phyloP scores from a whole-genome alignment of 2,888 invertebrate species.

The Brassicogethes aeneus region DNA sequence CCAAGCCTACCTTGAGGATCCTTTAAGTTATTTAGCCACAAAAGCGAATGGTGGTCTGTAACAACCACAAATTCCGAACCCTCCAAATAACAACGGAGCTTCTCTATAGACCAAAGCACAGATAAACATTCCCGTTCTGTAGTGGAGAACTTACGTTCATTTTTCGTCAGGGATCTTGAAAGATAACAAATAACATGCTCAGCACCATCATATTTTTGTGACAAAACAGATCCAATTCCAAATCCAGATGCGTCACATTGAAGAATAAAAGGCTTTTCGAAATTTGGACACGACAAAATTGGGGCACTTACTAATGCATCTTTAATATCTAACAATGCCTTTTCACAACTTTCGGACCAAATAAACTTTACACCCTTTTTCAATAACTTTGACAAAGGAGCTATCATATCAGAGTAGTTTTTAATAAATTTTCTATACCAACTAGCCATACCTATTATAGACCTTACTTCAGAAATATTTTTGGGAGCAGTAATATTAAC shows the following conservation, averaged over 20 bases:
- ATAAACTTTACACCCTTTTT: neutral
- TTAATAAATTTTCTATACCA: too few relatives aligned
- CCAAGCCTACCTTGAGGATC: constrained; percentile 2
- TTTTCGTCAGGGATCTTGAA: constrained; percentile 1
- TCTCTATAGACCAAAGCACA: too few relatives aligned
- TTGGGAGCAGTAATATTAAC: too few relatives aligned
- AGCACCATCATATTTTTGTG: constrained; percentile 8
- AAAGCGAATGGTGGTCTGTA: neutral
- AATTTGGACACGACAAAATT: constrained; percentile 7
- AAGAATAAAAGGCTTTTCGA: constrained; percentile 6
- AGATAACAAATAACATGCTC: constrained; percentile 9
- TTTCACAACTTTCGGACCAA: neutral
- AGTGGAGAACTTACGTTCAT: constrained; percentile 9
- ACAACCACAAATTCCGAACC: neutral
- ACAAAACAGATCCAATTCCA: constrained; percentile 9
- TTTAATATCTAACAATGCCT: neutral
- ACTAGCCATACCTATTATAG: neutral
- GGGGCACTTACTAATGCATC: too few relatives aligned
- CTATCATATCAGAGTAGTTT: too few relatives aligned
- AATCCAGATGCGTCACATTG: too few relatives aligned
- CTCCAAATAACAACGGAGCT: neutral
- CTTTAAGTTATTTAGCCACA: constrained; percentile 1
- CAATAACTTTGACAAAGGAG: too few relatives aligned
- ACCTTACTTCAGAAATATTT: too few relatives aligned
- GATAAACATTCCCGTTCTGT: too few relatives aligned